Evolutionary conservation across 1,140 invertebrate species (phyloP), one percentile per base, ranked within the genome.

Genomic region (Cyclina sinensis): DNA sequence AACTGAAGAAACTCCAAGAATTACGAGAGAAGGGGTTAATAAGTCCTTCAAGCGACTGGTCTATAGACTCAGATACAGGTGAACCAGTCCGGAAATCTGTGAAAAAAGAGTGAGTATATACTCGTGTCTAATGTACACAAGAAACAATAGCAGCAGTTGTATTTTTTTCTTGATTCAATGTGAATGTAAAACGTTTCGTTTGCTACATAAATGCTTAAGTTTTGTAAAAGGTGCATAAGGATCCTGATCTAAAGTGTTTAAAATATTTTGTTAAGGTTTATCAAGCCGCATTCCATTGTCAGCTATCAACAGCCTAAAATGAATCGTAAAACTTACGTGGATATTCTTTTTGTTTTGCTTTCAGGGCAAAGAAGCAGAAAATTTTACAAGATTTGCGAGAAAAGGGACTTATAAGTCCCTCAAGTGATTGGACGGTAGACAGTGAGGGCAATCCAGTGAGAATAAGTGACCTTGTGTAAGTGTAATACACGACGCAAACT

Each of bases 381-480:
- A 91, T 89, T 59, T 68, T 92, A 46, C 83, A 89, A 51, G 91
- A 92, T 65, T 82, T 92, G 3, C 30, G 91, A 43, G 91, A 92
- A 87, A 91, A 91, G 24, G 91, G 91, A 3, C 74, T 92, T 7
- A 92, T 92, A 7, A 91, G 90, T 86, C 91, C 91, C 0, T 88
- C 86, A 39, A 88, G 86, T 83, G 91, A 92, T 35, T 92, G 91
- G 91, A 92, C 91, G 2, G 65, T 92, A 1, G 91, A 90, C 39
- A 91, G 90, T 4, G 91, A 92, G 35, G 91, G 91, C 16, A 90
- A 92, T 70, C 90, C 90, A 54, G 91, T 89, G 1, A 78, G 90
- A 76, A 85, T 90, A 21, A 89, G 86, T 76, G 86, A 88, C 18
- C 86, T 88, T 43, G 86, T 82, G 86, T 88, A 82, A 74, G 83